These are phyloP conservation scores for Ectemnius cavifrons DNA, from an alignment of 2,888 invertebrate species.

Conservation along the genomic window DNA sequence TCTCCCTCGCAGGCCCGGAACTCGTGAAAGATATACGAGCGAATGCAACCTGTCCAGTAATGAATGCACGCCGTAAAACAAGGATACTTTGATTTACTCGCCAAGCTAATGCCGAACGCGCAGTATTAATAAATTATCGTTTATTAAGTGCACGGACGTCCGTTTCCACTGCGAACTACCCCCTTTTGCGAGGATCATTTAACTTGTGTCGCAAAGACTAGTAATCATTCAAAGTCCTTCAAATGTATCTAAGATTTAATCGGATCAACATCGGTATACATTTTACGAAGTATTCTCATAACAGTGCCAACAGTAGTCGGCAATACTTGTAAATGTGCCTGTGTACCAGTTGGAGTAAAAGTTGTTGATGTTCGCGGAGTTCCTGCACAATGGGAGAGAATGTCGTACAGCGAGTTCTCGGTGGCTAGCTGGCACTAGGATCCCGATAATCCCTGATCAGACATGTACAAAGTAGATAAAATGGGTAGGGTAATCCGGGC, in stretches of 20 bases:
- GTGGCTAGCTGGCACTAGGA: constrained; percentile 9
- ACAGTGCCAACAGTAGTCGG: too few relatives aligned
- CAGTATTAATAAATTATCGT: constrained; percentile 76
- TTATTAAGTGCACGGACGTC: constrained; percentile 71
- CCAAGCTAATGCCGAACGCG: constrained; percentile 68
- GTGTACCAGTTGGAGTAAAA: not conserved
- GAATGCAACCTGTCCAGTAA: constrained; percentile 74
- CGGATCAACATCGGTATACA: not conserved
- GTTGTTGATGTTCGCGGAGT: constrained; percentile 11
- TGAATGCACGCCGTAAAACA: constrained; percentile 77
- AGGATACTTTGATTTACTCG: constrained; percentile 76
- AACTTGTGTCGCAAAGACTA: not conserved
- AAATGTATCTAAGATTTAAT: not conserved
- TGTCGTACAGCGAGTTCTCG: constrained; percentile 1
- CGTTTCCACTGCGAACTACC: constrained; percentile 42
- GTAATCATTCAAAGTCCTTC: not conserved
- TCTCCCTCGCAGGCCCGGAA: constrained; percentile 45
- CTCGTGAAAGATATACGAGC: constrained; percentile 74
- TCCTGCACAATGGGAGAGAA: not conserved
- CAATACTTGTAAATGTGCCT: too few relatives aligned
- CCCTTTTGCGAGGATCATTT: constrained; percentile 6
- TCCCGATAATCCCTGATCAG: constrained; percentile 44
- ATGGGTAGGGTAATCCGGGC: constrained; percentile 29
- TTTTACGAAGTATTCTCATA: not conserved
- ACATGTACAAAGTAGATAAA: constrained; percentile 45